Base-by-base conservation (phyloP, 2,888 invertebrate genomes). In the Drosophila pseudotalamancana region DNA sequence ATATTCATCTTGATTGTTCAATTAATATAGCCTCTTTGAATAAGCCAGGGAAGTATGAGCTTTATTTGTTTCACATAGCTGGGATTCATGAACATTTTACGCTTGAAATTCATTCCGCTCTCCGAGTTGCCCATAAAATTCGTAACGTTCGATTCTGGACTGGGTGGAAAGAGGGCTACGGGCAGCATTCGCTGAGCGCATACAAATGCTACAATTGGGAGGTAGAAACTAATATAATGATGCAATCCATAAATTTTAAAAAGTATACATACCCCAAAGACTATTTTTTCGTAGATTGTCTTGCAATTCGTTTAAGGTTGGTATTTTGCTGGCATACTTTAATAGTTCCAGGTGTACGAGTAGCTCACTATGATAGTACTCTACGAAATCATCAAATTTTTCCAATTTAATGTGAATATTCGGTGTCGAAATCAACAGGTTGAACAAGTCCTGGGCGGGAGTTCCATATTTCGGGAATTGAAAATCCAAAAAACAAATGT, bases 401-500 rank as follows among this genome's bases (percentile, higher is more conserved):
- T 80, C 65, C 2, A 89, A 40, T 49, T 90, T 89, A 0, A 90
- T 77, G 6, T 88, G 86, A 35, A 76, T 70, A 18, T 80, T 79
- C 2, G 89, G 77, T 0, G 91, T 90, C 3, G 89, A 85, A 32
- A 91, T 56, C 3, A 91, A 57, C 14, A 91, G 67, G 23, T 88
- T 87, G 8, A 89, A 78, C 1, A 91, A 65, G 68, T 91, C 91
- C 3, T 88, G 77, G 0, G 88, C 89, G 2, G 90, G 90, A 4
- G 88, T 77, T 0, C 88, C 89, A 60, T 81, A 91, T 55, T 83
- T 87, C 0, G 84, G 82, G 8, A 90, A 54, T 51, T 91, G 91
- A 51, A 83, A 90, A 49, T 91, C 91, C 8, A 91, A 75, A 35
- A 91, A 86, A 19, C 86, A 87, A 3, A 90, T 82, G 37, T 91